Evolutionary conservation across 2,113 vertebrate species (phyloP), one percentile per base, ranked within the genome.

Genomic region (Syngnathoides biaculeatus): DNA sequence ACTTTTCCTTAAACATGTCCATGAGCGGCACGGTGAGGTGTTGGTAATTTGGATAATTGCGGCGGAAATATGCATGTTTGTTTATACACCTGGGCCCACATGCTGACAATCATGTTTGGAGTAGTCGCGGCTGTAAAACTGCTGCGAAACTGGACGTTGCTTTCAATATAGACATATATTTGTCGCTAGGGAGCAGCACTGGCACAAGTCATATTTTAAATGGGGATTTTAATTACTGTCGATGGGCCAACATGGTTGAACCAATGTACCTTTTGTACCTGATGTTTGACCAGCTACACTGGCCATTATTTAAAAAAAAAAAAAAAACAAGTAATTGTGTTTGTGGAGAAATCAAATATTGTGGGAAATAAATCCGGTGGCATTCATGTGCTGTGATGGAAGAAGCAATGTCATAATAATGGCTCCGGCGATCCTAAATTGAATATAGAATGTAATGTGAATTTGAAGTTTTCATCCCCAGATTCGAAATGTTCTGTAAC

Each of bases 1-100:
- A 84, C 77, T 81, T 82, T 84, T 82, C 81, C 78, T 80, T 63
- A 78, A 74, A 80, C 73, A 68, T 42, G 39, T 35, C 20, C 3
- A 3, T 59, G 76, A 81, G 80, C 72, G 79, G 58, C 80, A 61
- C 58, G 79, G 79, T 82, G 84, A 76, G 45, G 60, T 68, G 42
- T 73, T 81, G 72, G 79, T 75, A 79, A 17, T 26, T 59, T 64
- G 50, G 67, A 30, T 30, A 22, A n/a, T 62, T 5, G 43, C 58
- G 17, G 3, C 7, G 2, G 20, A 35, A 58, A 53, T 67, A 65
- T 53, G 14, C 13, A 15, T 65, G 10, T 75, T 62, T 59, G 11
- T 59, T 68, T 67, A 35, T 26, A 59, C 22, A 64, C 20, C 15
- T 57, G 39, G 47, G 6, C 7, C 24, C 48, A 13, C 26, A 30